A percentile compares a stretch with the other conserved stretches of the same genome.
phyloP scores from a whole-genome alignment of 2,113 vertebrate species.

The Mustela lutreola region DNA sequence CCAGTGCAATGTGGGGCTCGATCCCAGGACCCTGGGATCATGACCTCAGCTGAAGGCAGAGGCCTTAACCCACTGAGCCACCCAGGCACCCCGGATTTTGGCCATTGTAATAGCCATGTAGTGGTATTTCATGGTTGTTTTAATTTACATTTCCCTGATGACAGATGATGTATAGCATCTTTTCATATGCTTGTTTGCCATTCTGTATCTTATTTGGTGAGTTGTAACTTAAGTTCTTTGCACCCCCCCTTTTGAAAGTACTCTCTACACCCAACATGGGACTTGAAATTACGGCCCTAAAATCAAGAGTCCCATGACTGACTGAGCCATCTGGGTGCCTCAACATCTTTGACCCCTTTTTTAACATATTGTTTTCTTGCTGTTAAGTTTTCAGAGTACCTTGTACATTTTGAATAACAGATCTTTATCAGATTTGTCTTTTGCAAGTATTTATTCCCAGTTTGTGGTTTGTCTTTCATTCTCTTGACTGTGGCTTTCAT shows the following conservation, averaged over 20 bases:
- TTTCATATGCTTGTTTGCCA: neutral
- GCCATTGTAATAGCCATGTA: neutral
- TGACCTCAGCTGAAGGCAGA: too few species aligned
- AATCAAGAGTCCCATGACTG: neutral
- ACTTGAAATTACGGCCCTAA: neutral
- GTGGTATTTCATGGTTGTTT: neutral
- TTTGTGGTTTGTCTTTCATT: neutral
- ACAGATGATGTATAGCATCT: neutral
- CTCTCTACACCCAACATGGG: neutral
- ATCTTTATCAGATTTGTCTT: neutral
- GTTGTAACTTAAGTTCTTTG: neutral
- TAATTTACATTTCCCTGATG: neutral
- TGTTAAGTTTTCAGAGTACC: neutral
- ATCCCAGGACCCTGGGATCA: too few species aligned
- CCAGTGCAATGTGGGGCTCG: too few species aligned
- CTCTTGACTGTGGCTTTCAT: neutral
- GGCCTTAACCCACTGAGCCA: too few species aligned
- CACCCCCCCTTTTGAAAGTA: neutral
- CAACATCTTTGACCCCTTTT: neutral
- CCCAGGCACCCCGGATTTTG: too few species aligned
- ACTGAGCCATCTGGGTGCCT: neutral
- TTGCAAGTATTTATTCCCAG: neutral
- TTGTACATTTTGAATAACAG: neutral
- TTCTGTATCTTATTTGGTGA: neutral
- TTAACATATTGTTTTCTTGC: neutral